Evolutionary conservation across 64 coral and sea anemone species (phyloP).

Genomic region (Anthopleura sola): DNA sequence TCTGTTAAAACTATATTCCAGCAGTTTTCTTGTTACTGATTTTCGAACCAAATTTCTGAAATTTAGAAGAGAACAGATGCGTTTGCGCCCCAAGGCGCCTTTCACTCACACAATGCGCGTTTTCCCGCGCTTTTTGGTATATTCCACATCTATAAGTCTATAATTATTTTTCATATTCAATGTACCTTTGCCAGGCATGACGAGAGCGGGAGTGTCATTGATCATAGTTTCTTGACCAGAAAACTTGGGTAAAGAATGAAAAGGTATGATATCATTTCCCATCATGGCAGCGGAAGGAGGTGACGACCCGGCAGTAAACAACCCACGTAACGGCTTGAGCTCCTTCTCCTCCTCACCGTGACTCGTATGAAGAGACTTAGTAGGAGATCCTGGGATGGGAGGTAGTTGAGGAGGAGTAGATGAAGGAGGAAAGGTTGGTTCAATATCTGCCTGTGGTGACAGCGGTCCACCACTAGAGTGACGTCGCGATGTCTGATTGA

Average conservation of each 20-base stretch:
- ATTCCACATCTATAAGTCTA: too few species aligned
- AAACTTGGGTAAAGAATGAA: conserved; percentile 18
- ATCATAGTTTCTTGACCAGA: not conserved
- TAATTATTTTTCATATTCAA: not conserved
- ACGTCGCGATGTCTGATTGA: not conserved
- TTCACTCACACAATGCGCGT: too few species aligned
- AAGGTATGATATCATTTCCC: conserved; percentile 18
- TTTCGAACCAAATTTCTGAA: too few species aligned
- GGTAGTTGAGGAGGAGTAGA: conserved; percentile 63
- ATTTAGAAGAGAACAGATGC: too few species aligned
- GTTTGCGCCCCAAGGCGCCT: too few species aligned
- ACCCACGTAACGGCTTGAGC: conserved; percentile 72
- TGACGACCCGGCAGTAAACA: conserved; percentile 57
- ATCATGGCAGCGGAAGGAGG: conserved; percentile 28
- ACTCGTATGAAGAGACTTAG: conserved; percentile 54
- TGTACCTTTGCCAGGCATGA: conserved; percentile 9
- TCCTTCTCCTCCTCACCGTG: conserved; percentile 25
- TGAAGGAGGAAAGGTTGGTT: conserved; percentile 10
- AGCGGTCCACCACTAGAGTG: not conserved
- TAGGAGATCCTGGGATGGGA: conserved; percentile 84
- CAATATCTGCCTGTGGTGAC: conserved; percentile 2
- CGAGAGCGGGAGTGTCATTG: not conserved
- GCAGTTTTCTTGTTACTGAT: too few species aligned
- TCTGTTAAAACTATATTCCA: too few species aligned
- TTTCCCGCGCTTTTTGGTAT: too few species aligned